Conservation (phyloP, 2,888 invertebrate genomes). For the Rhopalosiphum nymphaeae region DNA sequence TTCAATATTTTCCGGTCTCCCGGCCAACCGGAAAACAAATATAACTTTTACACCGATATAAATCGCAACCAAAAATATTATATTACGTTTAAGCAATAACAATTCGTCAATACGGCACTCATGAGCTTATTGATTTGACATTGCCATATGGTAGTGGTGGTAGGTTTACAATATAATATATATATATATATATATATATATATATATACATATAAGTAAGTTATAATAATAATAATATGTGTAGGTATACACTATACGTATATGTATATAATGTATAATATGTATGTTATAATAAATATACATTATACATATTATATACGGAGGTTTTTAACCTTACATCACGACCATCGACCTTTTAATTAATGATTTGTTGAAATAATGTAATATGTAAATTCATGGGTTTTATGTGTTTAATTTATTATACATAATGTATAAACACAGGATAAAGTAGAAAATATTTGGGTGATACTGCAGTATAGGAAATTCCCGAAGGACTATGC, state of each 20-base stretch:
- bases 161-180: neutral
- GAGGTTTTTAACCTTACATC: constrained; percentile 45
- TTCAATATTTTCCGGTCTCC: neutral
- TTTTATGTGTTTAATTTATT: constrained; percentile 37
- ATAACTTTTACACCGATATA: neutral
- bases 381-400: constrained; percentile 38
- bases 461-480: neutral
- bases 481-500: constrained; percentile 19
- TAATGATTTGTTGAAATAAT: constrained; percentile 52
- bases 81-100: constrained; percentile 29
- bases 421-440: constrained; percentile 13
- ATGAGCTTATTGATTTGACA: constrained; percentile 18
- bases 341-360: constrained; percentile 47
- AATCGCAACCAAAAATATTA: constrained; percentile 4
- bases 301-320: neutral
- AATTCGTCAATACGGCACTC: constrained; percentile 24
- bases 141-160: neutral
- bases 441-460: constrained; percentile 20
- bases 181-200: neutral
- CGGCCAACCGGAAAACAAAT: constrained; percentile 25
- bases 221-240: neutral
- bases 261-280: no score
- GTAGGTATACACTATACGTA: neutral
- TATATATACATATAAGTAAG: neutral
- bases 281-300: neutral